Evolutionary conservation across 1,140 invertebrate genomes (phyloP), one percentile per base, ranked within the genome.

Genomic region (Agrypnia vestita): DNA sequence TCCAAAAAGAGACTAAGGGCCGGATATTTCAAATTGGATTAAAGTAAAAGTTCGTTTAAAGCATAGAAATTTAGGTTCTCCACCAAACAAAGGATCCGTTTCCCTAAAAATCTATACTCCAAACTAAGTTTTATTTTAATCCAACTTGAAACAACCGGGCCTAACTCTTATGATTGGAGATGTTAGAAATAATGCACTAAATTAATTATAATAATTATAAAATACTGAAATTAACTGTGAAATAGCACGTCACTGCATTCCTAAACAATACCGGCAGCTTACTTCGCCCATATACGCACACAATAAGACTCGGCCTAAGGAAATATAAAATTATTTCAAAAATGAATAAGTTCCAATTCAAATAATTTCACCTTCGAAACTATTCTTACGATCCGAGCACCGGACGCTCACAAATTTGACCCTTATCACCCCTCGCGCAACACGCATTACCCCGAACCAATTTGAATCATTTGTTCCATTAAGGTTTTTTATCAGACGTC

Each of bases 211-310:
- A 35, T 35, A 35, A 35, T 3, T 35, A 35, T 35, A 35, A 3
- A 35, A 35, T 35, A 35, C 6, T 35, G 1, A 35, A 35, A 35
- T 35, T 35, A 35, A 3, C 25, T 35, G 25, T 35, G 6, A 35
- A 35, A 35, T 35, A 25, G 0, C 10, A 21, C 78, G 78, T 55
- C 81, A 59, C 62, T 80, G 78, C 9, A 67, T 17, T 79, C 17
- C 25, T 17, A 49, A 77, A 77, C 81, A 67, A 74, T 82, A 82
- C 78, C 67, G 78, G 21, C 78, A 21, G 76, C 77, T 79, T 82
- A 82, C 55, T 76, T 81, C 76, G 47, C 35, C 79, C 76, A 79
- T 79, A 79, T 74, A 79, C 67, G 53, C 74, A 78, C 75, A 78
- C 78, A 82, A 80, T 82, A 55, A 73, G 76, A 77, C 25, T 35